Evolutionary conservation across 1,140 invertebrate species (phyloP), one percentile per base, ranked within the genome.

Genomic region (Eupristina koningsbergeri): DNA sequence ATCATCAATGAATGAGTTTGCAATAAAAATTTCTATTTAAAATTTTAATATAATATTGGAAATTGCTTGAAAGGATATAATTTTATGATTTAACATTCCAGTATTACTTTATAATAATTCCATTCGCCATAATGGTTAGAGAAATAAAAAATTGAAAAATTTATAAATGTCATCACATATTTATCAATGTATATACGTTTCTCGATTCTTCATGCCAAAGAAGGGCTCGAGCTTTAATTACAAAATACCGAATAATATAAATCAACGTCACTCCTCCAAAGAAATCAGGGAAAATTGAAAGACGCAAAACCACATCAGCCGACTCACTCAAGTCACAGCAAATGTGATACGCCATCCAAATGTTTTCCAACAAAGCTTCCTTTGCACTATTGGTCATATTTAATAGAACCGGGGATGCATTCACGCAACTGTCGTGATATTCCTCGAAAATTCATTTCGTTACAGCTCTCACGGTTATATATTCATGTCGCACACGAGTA

Each of bases 371-470:
- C 3, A 9, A n/a, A 39, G 36, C 22, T 71, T 39, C 67, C 19
- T 26, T 71, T 71, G 36, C 67, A 41, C 22, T 17, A 41, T 41
- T 39, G 67, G 67, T 71, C 67, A 22, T 71, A 41, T 41, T n/a
- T 71, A 71, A 71, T 71, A n/a, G 36, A n/a, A 41, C 36, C n/a
- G 19, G 39, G 39, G 5, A 17, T 7, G 47, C 41, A 45, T 29
- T 41, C 29, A 29, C 41, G 73, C 47, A 75, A 75, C 41, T 75
- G 73, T 53, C 41, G 73, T 50, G 47, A 36, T 53, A 76, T 76
- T 53, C 29, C 15, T 63, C 45, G 83, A 80, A 80, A 84, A 84
- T 84, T 84, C 83, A 84, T 84, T 84, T 84, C 71, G 78, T 17
- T 53, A 64, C 83, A 80, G 83, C 77, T 76, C 78, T 34, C 58